These are phyloP conservation scores for Ophion ventricosus DNA, from an alignment of 2,888 invertebrate genomes.

Conservation along the genomic window DNA sequence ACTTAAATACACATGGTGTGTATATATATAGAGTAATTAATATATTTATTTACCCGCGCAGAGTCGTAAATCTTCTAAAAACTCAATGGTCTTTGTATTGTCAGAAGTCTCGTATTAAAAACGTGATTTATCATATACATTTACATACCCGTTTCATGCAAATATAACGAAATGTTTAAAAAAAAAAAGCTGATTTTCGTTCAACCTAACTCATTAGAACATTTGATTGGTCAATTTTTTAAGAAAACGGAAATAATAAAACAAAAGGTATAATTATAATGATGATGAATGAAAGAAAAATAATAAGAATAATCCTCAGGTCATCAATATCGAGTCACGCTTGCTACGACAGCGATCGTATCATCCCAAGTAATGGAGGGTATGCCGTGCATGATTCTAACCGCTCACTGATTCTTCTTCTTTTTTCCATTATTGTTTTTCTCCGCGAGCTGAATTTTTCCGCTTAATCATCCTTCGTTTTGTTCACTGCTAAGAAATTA, in stretches of 20 bases:
- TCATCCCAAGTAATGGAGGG: conserved; percentile 38
- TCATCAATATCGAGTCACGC: conserved; percentile 51
- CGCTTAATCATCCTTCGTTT: background rate
- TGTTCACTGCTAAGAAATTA: background rate
- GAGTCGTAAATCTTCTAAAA: too few species aligned
- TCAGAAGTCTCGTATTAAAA: too few species aligned
- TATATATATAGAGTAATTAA: too few species aligned
- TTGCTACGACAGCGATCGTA: conserved; percentile 43
- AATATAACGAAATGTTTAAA: too few species aligned
- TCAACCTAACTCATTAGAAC: background rate
- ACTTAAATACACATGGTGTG: too few species aligned
- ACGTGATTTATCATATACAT: too few species aligned
- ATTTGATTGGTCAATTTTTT: too few species aligned
- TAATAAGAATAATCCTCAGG: conserved; percentile 45
- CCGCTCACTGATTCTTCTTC: conserved; percentile 23
- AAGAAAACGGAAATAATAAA: background rate
- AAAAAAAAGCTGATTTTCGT: background rate
- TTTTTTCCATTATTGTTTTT: background rate
- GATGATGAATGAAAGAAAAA: conserved; percentile 8
- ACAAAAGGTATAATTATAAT: too few species aligned
- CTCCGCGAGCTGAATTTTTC: conserved; percentile 20
- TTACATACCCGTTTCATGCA: too few species aligned
- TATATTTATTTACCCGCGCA: too few species aligned
- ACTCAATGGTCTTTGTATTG: too few species aligned
- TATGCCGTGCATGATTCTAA: conserved; percentile 52